Evolutionary conservation across 2,888 invertebrate genomes (phyloP), one percentile per base, ranked within the genome.

Genomic region (Bombyx huttoni): DNA sequence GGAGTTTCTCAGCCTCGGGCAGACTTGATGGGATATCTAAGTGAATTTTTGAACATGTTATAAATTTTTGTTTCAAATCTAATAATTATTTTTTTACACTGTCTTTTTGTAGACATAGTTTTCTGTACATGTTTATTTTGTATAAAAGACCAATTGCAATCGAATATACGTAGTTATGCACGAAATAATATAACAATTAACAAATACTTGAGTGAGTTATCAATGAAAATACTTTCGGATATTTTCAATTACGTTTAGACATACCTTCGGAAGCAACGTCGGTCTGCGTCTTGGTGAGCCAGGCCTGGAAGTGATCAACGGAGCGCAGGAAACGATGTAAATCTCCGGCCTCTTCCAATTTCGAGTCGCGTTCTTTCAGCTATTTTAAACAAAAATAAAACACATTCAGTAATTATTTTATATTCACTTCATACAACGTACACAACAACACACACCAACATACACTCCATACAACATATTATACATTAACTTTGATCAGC

Each of bases 271-370:
- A 97, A 49, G 98, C 98, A 53, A 98, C 98, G 74, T 98, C 98
- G n/a, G 98, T 98, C 89, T 99, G 99, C 0, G 99, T 99, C 87
- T 98, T 97, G 53, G 98, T 97, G 63, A 99, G 91, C 99, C 99
- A 99, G 0, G 97, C 94, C 86, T 98, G 98, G 97, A 99, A 99
- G 89, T 99, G 99, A 85, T 99, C 99, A 69, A 99, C 92, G 79
- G 99, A 99, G 58, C 99, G 94, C 64, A 98, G 90, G 94, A 98
- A 98, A 54, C 99, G 92, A 81, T 99, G 99, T 62, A 99, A 89
- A 73, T 99, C 99, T 49, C 99, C 99, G 6, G 99, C 99, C 81
- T 99, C 99, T 79, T 99, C 99, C 75, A 99, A 86, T 77, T 99
- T 98, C 1, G 98, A 94, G 81, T 99, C 99, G 60, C 99, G 94